These are phyloP conservation scores for Drosophila borealis DNA, from an alignment of 2,888 invertebrate genomes.

Conservation along the genomic window DNA sequence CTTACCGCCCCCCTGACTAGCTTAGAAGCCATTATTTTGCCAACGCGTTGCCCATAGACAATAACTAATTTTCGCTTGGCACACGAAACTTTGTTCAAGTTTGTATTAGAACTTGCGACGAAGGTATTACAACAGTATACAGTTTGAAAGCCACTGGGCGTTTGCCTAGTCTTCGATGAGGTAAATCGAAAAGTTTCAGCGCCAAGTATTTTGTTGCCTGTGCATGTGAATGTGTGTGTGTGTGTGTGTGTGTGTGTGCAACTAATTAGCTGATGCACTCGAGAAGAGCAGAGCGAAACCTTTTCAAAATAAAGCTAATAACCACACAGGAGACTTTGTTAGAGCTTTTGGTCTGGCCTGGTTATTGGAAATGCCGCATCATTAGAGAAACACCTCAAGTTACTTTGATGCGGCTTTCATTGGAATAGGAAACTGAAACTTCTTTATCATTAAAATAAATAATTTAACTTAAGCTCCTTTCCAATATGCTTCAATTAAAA, in stretches of 20 bases:
- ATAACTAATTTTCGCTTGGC: constrained; percentile 67
- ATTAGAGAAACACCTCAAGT: no score
- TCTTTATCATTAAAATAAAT: no score
- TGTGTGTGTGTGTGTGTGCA: background rate
- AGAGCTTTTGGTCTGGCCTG: background rate
- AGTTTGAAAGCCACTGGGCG: constrained; percentile 50
- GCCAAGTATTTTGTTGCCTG: background rate
- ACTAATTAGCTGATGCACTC: constrained; percentile 26
- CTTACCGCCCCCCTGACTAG: background rate
- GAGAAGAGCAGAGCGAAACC: background rate
- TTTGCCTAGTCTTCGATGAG: constrained; percentile 7
- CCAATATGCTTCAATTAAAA: no score
- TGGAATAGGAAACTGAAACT: no score
- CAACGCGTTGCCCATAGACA: constrained; percentile 48
- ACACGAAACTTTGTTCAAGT: constrained; percentile 14
- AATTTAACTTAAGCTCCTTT: no score
- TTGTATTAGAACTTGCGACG: constrained; percentile 40
- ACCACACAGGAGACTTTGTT: background rate
- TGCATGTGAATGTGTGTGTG: background rate
- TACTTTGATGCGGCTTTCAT: no score
- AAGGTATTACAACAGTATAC: constrained; percentile 17
- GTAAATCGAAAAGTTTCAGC: constrained; percentile 13
- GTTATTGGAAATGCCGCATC: no score
- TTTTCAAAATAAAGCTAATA: background rate
- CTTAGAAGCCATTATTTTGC: constrained; percentile 33